Percentiles rank a stretch among this genome's conserved stretches.
Conservation (phyloP, 2,888 invertebrate genomes). For the Eupsilia transversa region DNA sequence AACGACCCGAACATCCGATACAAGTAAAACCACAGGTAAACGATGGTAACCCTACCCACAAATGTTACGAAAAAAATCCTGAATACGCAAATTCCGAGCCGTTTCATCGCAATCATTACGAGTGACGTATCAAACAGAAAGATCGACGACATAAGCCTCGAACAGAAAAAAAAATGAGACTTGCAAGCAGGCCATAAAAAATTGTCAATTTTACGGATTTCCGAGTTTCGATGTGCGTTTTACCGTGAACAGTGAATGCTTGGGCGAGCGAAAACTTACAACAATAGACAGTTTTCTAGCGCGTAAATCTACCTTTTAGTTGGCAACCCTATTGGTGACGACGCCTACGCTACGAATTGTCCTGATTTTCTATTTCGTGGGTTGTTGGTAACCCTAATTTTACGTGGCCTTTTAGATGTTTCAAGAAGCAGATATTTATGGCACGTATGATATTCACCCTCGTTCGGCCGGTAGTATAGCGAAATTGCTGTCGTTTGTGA, state of each 20-base stretch:
- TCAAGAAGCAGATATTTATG: conserved; percentile 49
- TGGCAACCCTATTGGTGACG: conserved; percentile 61
- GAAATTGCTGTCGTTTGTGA: conserved; percentile 61
- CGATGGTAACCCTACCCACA: conserved; percentile 1
- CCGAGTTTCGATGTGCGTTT: conserved; percentile 79
- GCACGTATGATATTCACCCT: conserved; percentile 57
- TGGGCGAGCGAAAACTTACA: conserved; percentile 75
- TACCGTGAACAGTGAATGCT: conserved; percentile 75
- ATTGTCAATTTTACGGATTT: conserved; percentile 79
- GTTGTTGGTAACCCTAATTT: conserved; percentile 56
- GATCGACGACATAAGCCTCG: conserved; percentile 56
- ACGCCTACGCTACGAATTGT: conserved; percentile 39
- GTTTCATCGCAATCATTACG: conserved; percentile 59
- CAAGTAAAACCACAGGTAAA: conserved; percentile 30
- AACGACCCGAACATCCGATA: conserved; percentile 19
- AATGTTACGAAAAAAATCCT: conserved; percentile 7
- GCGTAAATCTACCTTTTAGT: conserved; percentile 68
- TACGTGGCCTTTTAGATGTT: conserved; percentile 48
- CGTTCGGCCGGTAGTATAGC: conserved; percentile 32
- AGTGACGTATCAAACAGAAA: conserved; percentile 63
- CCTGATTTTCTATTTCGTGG: conserved; percentile 55
- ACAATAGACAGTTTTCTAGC: conserved; percentile 75
- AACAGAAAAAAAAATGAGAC: conserved; percentile 69
- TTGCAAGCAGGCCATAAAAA: conserved; percentile 75
- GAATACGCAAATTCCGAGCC: conserved; percentile 41